phyloP scores from a whole-genome alignment of 2,888 invertebrate species.

The Hartigia nigra region DNA sequence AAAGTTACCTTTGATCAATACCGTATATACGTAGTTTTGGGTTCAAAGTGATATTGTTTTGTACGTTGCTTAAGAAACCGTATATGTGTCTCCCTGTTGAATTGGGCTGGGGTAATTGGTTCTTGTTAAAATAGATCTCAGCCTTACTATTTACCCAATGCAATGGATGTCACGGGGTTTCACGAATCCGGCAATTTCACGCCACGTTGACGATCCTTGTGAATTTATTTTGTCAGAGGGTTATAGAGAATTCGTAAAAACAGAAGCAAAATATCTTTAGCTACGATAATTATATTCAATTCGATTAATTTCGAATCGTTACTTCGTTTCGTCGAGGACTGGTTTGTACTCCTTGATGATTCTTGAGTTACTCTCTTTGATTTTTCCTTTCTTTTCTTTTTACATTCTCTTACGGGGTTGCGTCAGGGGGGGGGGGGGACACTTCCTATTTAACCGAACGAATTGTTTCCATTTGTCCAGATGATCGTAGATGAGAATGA shows the following conservation, averaged over 20 bases:
- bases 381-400: neutral
- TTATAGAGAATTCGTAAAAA: neutral
- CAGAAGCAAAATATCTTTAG: too few species aligned
- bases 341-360: neutral
- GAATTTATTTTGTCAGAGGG: neutral
- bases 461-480: conserved; percentile 26
- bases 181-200: neutral
- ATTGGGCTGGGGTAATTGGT: conserved; percentile 43
- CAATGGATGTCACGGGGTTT: conserved; percentile 1
- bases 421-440: conserved; percentile 41
- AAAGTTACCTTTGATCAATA: neutral
- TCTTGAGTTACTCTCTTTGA: too few species aligned
- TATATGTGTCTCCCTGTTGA: neutral
- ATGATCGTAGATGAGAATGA: neutral
- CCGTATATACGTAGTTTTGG: neutral
- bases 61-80: neutral
- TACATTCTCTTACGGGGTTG: conserved; percentile 29
- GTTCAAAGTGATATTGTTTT: neutral
- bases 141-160: conserved; percentile 40
- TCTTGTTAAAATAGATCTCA: conserved; percentile 37
- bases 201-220: neutral
- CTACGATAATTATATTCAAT: neutral
- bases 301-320: neutral
- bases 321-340: neutral
- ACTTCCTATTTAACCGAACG: conserved; percentile 56